Evolutionary conservation across 37 sponge, comb jelly and placozoan species (phyloP).

Genomic region (Haliclona indistincta): DNA sequence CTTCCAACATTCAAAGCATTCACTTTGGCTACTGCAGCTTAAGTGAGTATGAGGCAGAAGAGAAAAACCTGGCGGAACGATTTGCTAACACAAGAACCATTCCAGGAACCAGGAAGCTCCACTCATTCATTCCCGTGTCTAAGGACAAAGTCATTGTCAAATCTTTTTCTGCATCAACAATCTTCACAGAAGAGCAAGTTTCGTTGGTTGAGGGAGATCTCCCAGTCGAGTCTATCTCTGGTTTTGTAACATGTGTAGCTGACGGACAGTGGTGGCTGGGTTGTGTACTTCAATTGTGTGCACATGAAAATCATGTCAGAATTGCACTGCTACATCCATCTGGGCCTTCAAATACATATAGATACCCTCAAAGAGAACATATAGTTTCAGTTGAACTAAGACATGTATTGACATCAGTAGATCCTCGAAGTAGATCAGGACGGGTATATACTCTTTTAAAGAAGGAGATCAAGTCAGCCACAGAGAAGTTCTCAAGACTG

Average conservation of each 20-base stretch:
- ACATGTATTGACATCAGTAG: not conserved
- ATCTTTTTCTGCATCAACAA: constrained; percentile 14
- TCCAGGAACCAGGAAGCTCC: constrained; percentile 44
- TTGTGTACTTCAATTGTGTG: constrained; percentile 25
- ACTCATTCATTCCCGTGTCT: constrained; percentile 32
- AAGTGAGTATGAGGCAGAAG: constrained; percentile 20
- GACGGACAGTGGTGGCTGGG: constrained; percentile 45
- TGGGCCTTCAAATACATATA: constrained; percentile 31
- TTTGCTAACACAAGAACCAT: constrained; percentile 47
- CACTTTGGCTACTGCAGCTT: constrained; percentile 27
- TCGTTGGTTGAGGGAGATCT: constrained; percentile 6
- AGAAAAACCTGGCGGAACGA: constrained; percentile 14
- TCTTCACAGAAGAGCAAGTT: constrained; percentile 16
- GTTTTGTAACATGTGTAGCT: constrained; percentile 38
- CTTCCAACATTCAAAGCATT: constrained; percentile 12
- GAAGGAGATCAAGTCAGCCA: not conserved
- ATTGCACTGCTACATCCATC: constrained; percentile 51
- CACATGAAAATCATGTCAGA: constrained; percentile 19
- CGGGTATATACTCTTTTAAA: not conserved
- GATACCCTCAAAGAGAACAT: constrained; percentile 13
- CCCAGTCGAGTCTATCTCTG: constrained; percentile 15
- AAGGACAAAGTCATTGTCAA: constrained; percentile 6
- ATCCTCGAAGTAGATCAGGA: not conserved
- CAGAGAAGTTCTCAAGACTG: not conserved
- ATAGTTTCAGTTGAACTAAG: not conserved